phyloP scores from a whole-genome alignment of 2,888 invertebrate genomes.

The Dicyrtomina minuta region DNA sequence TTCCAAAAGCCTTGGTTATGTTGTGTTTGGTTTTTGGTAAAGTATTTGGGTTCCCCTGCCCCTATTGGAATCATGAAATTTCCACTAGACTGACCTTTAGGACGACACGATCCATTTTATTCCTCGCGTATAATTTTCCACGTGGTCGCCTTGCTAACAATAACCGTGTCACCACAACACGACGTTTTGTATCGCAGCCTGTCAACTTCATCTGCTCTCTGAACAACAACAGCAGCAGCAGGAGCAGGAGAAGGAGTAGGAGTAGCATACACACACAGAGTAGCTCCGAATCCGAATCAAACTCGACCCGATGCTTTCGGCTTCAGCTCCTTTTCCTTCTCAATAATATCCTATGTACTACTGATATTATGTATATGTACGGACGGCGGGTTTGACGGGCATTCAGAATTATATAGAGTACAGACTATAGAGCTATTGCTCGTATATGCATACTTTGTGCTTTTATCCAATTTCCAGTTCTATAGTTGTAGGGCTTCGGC shows the following conservation, averaged over 20 bases:
- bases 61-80: conserved; percentile 31
- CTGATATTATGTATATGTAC: too few relatives aligned
- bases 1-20: conserved; percentile 4
- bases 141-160: conserved; percentile 46
- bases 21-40: conserved; percentile 3
- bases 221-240: background rate
- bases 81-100: conserved; percentile 30
- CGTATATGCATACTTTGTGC: too few relatives aligned
- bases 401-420: too few relatives aligned
- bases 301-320: background rate
- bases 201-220: conserved; percentile 42
- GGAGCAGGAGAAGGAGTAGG: background rate
- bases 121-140: conserved; percentile 49
- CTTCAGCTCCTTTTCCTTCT: background rate
- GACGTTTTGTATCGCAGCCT: conserved; percentile 41
- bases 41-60: background rate
- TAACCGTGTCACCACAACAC: conserved; percentile 36
- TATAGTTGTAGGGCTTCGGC: too few relatives aligned
- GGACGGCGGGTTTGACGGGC: too few relatives aligned
- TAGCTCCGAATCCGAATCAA: background rate
- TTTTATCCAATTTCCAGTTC: too few relatives aligned
- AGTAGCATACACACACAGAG: background rate
- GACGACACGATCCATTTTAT: conserved; percentile 37
- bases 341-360: too few relatives aligned
- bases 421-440: too few relatives aligned